These are phyloP conservation scores for Hormaphis cornu DNA, from an alignment of 1,140 invertebrate genomes.

Conservation along the genomic window DNA sequence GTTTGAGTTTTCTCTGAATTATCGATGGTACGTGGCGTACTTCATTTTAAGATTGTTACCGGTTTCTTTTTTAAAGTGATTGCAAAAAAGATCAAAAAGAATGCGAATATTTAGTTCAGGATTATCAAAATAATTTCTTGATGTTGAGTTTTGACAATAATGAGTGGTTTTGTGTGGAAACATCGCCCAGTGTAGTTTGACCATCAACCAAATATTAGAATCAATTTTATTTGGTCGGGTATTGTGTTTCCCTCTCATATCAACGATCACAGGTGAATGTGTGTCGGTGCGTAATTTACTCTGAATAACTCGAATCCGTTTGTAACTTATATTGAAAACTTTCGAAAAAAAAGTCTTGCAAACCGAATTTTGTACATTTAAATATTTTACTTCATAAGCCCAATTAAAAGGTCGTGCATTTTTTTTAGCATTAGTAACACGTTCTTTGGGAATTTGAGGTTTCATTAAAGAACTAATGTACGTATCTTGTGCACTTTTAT, in stretches of 20 bases:
- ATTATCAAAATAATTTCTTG: no score
- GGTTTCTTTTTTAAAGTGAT: no score
- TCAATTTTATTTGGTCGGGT: constrained; percentile 37
- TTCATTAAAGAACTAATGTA: not conserved
- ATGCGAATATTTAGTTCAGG: no score
- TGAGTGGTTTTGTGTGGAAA: no score
- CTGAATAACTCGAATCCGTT: not conserved
- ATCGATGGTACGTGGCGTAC: no score
- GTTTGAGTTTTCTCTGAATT: no score
- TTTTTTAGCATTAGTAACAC: not conserved
- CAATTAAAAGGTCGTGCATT: not conserved
- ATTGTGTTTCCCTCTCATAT: no score
- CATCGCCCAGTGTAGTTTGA: no score
- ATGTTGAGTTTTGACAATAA: no score
- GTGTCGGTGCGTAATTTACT: constrained; percentile 41
- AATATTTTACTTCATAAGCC: not conserved
- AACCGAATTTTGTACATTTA: not conserved
- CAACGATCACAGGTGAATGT: not conserved
- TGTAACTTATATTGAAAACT: not conserved
- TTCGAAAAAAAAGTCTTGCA: not conserved
- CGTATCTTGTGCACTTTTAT: not conserved
- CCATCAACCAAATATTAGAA: constrained; percentile 36
- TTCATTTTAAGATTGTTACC: no score
- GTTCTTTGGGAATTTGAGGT: not conserved
- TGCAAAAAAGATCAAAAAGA: no score